Conservation (phyloP, 2,797 vertebrate species). For the Prionace glauca region DNA sequence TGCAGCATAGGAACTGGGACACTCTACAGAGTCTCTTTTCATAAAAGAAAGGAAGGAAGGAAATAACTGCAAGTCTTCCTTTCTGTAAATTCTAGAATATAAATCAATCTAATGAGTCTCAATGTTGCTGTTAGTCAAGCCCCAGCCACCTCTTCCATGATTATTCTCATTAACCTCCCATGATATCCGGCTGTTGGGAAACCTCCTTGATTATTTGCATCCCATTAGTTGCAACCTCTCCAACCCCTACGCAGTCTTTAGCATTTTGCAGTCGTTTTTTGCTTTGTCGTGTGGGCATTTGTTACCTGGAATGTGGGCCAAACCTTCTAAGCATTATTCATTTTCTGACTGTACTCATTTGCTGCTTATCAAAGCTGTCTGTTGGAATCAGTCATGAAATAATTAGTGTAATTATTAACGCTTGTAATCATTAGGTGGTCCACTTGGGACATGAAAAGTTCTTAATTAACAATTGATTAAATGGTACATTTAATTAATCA, state of each 20-base stretch:
- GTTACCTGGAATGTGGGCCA: background rate
- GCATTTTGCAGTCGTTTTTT: background rate
- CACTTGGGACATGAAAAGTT: background rate
- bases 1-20: background rate
- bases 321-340: background rate
- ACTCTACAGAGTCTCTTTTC: background rate
- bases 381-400: background rate
- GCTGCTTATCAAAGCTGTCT: background rate
- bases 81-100: background rate
- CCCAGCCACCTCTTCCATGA: background rate
- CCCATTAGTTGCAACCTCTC: background rate
- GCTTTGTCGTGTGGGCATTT: background rate
- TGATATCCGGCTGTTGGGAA: background rate
- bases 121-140: background rate
- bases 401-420: background rate
- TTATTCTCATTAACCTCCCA: background rate
- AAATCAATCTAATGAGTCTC: slow-evolving; percentile 13
- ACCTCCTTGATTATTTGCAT: background rate
- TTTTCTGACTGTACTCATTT: background rate
- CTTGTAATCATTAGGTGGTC: background rate
- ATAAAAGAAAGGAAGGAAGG: background rate
- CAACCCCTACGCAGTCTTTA: background rate
- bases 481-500: background rate
- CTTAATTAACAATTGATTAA: background rate
- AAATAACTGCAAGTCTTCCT: background rate